These are phyloP conservation scores for Peromyscus attwateri DNA, from an alignment of 2,797 vertebrate species.

Conservation along the genomic window DNA sequence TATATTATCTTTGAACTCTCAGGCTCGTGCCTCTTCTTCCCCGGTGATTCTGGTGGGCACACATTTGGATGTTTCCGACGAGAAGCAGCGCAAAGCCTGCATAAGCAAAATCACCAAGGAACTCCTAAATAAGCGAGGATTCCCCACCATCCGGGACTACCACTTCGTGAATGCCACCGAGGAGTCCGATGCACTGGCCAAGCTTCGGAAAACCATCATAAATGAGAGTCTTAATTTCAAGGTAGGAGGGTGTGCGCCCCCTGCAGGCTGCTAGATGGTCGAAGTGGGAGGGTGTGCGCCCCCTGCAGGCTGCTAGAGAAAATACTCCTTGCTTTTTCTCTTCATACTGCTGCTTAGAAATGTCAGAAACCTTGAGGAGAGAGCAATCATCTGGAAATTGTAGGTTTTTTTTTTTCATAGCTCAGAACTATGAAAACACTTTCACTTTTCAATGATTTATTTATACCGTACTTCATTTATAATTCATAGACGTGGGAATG, in stretches of 20 bases:
- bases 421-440: not conserved
- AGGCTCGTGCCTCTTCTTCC: constrained; percentile 94
- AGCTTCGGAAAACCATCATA: constrained; percentile 93
- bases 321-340: not conserved
- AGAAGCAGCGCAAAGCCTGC: constrained; percentile 92
- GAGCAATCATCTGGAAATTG: not conserved
- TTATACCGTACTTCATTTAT: constrained; percentile 45
- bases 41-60: constrained; percentile 98
- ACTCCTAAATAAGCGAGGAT: constrained; percentile 93
- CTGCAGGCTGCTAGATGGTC: constrained; percentile 70
- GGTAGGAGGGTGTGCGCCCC: constrained; percentile 83
- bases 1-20: not conserved
- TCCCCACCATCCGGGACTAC: constrained; percentile 93
- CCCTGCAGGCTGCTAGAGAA: not conserved
- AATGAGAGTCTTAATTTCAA: constrained; percentile 94
- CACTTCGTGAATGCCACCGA: constrained; percentile 94
- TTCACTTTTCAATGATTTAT: constrained; percentile 14
- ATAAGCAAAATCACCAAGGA: constrained; percentile 92
- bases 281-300: constrained; percentile 87
- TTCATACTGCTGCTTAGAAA: not conserved
- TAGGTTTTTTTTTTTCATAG: not conserved
- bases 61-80: constrained; percentile 93
- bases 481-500: not conserved
- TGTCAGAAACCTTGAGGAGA: constrained; percentile 35
- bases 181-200: constrained; percentile 92